Evolutionary conservation across 2,797 vertebrate genomes (phyloP), one percentile per base, ranked within the genome.

Genomic region (Sebastes trivittatus): DNA sequence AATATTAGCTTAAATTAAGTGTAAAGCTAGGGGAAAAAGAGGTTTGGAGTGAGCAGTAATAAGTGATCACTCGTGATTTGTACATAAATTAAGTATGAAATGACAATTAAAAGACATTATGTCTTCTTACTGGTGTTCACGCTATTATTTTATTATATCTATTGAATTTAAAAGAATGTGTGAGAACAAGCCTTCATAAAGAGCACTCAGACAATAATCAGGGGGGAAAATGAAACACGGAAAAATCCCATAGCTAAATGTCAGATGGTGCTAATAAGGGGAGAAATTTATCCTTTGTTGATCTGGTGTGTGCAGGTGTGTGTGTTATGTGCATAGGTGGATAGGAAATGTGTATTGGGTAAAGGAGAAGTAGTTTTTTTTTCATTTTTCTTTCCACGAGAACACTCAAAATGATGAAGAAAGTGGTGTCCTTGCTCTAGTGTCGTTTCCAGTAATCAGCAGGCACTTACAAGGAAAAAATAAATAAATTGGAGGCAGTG

Each of bases 221-320:
- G 72, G 16, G 42, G 80, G 83, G 73, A 20, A 77, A 71, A 87
- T 76, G 71, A 84, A 90, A 90, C 73, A 56, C 7, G 38, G 42
- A 49, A 80, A 72, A 84, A 87, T 78, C 72, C 77, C 82, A 67
- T 11, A 29, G 76, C 84, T 89, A 94, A 94, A 94, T 93, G 92
- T 94, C 93, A 95, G 79, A 60, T 75, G 80, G 85, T 72, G 80
- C 81, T 89, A 92, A 92, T 88, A 89, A 89, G 69, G 63, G 23
- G 61, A 76, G 77, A 73, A 75, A 83, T 87, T 81, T 80, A 72
- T 84, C 77, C 82, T 80, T 81, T 87, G 74, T 86, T 86, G 80
- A 78, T 84, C 27, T 63, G 10, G 27, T 67, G 36, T 78, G 62
- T 79, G 64, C 56, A 55, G 11, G 54, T 60, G 46, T 70, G 34